These are phyloP conservation scores for Berghia stephanieae DNA, from an alignment of 1,140 invertebrate genomes.

Conservation along the genomic window DNA sequence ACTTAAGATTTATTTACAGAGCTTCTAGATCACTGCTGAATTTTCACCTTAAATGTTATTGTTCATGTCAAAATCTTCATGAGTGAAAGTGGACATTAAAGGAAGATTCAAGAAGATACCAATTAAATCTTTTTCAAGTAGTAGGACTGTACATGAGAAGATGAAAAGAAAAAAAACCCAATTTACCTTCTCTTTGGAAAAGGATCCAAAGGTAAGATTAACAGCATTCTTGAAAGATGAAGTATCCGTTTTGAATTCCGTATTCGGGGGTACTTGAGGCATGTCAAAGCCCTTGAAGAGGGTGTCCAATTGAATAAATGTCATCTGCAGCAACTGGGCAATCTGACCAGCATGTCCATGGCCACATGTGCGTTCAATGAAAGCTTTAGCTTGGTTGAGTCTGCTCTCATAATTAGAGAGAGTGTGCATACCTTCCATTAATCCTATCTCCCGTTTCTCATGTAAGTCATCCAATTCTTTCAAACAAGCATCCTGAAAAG, in stretches of 20 bases:
- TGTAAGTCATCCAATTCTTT: conserved; percentile 83
- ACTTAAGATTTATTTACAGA: too few species aligned
- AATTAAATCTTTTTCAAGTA: neutral
- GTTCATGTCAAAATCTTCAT: too few species aligned
- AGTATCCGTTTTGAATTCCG: conserved; percentile 85
- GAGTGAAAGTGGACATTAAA: conserved; percentile 5
- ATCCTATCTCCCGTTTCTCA: conserved; percentile 83
- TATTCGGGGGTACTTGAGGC: conserved; percentile 78
- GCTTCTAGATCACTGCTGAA: too few species aligned
- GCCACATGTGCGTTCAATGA: conserved; percentile 80
- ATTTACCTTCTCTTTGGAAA: conserved; percentile 49
- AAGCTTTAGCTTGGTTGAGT: conserved; percentile 79
- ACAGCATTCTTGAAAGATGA: conserved; percentile 78
- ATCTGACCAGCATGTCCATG: conserved; percentile 86
- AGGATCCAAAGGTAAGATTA: conserved; percentile 67
- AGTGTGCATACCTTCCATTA: conserved; percentile 85
- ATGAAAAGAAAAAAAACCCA: neutral
- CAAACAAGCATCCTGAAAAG: conserved; percentile 74
- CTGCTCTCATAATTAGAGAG: conserved; percentile 82
- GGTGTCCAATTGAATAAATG: conserved; percentile 72
- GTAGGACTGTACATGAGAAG: neutral
- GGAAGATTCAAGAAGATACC: neutral
- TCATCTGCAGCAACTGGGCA: conserved; percentile 75
- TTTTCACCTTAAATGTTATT: too few species aligned
- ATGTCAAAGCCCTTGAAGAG: conserved; percentile 64